phyloP scores from a whole-genome alignment of 2,888 invertebrate genomes.

The Caenorhabditis doughertyi region DNA sequence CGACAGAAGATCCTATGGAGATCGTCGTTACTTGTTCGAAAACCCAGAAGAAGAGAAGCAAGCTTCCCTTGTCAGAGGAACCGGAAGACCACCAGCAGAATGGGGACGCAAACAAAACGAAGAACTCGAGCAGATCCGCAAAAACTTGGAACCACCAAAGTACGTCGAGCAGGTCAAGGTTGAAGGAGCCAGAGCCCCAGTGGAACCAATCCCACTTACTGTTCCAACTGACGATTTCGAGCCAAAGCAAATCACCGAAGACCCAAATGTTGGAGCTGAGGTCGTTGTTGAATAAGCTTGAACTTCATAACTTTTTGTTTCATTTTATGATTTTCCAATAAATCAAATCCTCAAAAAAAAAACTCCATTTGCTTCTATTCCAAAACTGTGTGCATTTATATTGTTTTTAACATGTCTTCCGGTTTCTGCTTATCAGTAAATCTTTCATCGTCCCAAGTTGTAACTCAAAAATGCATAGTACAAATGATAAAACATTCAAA shows the following conservation, averaged over 20 bases:
- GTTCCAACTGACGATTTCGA: slow-evolving; percentile 76
- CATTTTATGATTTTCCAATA: slow-evolving; percentile 5
- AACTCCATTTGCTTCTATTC: slow-evolving; percentile 46
- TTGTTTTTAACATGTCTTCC: slow-evolving; percentile 25
- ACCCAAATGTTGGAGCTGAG: slow-evolving; percentile 62
- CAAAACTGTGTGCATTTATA: slow-evolving; percentile 50
- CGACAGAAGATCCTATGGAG: slow-evolving; percentile 84
- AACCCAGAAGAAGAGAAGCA: slow-evolving; percentile 72
- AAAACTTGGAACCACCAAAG: slow-evolving; percentile 82
- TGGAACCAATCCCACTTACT: slow-evolving; percentile 77
- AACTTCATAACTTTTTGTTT: not conserved
- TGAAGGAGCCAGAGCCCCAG: slow-evolving; percentile 81
- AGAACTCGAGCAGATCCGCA: slow-evolving; percentile 78
- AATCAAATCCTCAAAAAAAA: slow-evolving; percentile 46
- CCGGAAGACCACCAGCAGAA: slow-evolving; percentile 81
- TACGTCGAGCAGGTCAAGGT: slow-evolving; percentile 82
- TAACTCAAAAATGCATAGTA: too few relatives aligned
- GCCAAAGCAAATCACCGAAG: slow-evolving; percentile 45
- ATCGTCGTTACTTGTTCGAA: slow-evolving; percentile 77
- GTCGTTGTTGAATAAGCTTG: slow-evolving; percentile 62
- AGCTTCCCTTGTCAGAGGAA: slow-evolving; percentile 78
- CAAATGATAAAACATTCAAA: too few relatives aligned
- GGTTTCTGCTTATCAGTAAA: slow-evolving; percentile 61
- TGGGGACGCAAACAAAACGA: slow-evolving; percentile 83
- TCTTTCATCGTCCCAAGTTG: slow-evolving; percentile 16